Evolutionary conservation across 35 echinoderm and acorn worm genomes (phyloP).

Genomic region (Ophiothrix spiculata): DNA sequence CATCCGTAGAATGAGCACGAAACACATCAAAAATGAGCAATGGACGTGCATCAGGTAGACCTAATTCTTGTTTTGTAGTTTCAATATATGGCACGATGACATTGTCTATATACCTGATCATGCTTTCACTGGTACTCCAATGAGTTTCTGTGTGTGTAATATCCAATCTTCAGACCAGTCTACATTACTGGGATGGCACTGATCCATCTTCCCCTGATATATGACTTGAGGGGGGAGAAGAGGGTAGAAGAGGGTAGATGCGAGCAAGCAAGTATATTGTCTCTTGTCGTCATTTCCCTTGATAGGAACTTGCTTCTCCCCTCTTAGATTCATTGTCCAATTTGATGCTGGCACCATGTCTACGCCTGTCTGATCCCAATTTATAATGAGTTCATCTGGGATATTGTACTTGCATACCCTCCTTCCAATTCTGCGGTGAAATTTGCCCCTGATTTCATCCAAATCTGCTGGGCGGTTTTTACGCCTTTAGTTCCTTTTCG

Average conservation of each 20-base stretch:
- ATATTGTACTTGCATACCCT: not conserved
- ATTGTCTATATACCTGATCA: constrained; percentile 39
- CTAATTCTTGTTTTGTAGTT: constrained; percentile 1
- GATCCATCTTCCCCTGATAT: constrained; percentile 29
- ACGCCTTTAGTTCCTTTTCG: constrained; percentile 31
- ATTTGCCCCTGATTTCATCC: constrained; percentile 4
- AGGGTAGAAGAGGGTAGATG: not conserved
- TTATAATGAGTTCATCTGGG: constrained; percentile 33
- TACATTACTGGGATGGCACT: constrained; percentile 19
- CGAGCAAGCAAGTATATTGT: constrained; percentile 32
- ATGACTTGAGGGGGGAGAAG: constrained; percentile 39
- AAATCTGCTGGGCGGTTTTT: constrained; percentile 23
- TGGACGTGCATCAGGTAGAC: not conserved
- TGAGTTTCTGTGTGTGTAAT: constrained; percentile 37
- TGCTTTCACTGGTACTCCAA: constrained; percentile 20
- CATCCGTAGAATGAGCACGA: constrained; percentile 4
- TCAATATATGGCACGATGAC: constrained; percentile 34
- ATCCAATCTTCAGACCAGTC: constrained; percentile 42
- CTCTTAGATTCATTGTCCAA: constrained; percentile 33
- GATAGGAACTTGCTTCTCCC: constrained; percentile 18
- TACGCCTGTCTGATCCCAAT: constrained; percentile 49
- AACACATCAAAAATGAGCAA: constrained; percentile 49
- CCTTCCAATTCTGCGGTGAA: constrained; percentile 8
- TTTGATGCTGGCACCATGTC: constrained; percentile 16
- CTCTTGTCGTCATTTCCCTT: constrained; percentile 44